Evolutionary conservation across 2,888 invertebrate species (phyloP).

Genomic region (Oeneis ivallda): DNA sequence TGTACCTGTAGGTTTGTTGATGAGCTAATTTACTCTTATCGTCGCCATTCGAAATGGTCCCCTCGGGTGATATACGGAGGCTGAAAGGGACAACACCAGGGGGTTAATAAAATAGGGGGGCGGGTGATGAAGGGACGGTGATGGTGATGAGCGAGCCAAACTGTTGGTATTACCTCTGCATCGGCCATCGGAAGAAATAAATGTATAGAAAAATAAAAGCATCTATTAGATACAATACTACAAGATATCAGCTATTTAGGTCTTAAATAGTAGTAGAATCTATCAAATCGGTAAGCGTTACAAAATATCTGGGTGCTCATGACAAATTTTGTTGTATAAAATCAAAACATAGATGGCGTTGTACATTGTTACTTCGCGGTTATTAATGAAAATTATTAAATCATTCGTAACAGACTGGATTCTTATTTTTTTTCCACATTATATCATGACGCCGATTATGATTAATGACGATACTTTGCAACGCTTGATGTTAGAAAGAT

Average conservation of each 20-base stretch:
- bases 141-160: slow-evolving; percentile 59
- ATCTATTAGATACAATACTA: slow-evolving; percentile 45
- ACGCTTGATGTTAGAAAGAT: not conserved
- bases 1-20: slow-evolving; percentile 90
- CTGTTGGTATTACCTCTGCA: slow-evolving; percentile 72
- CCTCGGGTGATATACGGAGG: slow-evolving; percentile 82
- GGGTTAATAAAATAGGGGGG: slow-evolving; percentile 69
- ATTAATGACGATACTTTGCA: not conserved
- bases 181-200: slow-evolving; percentile 69
- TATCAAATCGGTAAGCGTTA: slow-evolving; percentile 9
- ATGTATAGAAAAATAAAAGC: slow-evolving; percentile 23
- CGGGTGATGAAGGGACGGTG: slow-evolving; percentile 54
- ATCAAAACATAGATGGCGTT: no score
- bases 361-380: not conserved
- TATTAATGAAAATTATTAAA: not conserved
- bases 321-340: no score
- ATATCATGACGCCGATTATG: not conserved
- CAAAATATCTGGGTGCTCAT: not conserved
- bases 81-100: slow-evolving; percentile 81
- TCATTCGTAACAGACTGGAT: not conserved
- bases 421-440: not conserved
- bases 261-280: not conserved
- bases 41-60: slow-evolving; percentile 83
- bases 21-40: slow-evolving; percentile 86
- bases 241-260: slow-evolving; percentile 5